Base-by-base conservation (phyloP, 1,140 invertebrate species). In the Sweltsa coloradensis region DNA sequence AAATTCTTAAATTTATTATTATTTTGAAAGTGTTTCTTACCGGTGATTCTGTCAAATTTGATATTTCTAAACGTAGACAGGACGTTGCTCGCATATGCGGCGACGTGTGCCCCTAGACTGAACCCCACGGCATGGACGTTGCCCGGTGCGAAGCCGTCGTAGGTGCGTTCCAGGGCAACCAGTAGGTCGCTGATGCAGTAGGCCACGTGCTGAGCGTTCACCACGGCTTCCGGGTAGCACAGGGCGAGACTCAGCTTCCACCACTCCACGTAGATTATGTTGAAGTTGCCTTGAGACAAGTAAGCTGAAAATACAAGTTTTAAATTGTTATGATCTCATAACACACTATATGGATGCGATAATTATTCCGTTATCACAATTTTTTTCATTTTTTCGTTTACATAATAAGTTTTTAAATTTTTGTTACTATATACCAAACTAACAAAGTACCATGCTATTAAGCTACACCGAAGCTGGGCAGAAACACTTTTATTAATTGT, bases 71-170 rank as follows among this genome's bases (percentile, higher is more conserved):
- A n/a, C 0, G 14, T 22, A 5, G 51, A 56, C 3, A 81, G 54
- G 27, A 58, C 57, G 41, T 70, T 67, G 3, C 76, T 73, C 5
- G 76, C 53, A 52, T 69, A 78, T 37, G 74, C 76, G 0, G 76
- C 68, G 3, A 79, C 58, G 54, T 85, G 82, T 0, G 80, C 79
- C 3, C 82, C 82, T 11, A 85, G 65, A 1, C 79, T 83, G 60
- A 85, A 81, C 0, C 83, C 83, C 2, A 85, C 78, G 58, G 81
- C 85, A 1, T 76, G 81, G 5, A 80, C 73, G 13, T 63, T 59
- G n/a, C 71, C 62, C 1, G 78, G 71, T n/a, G 69, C 64, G 22
- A 84, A 60, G 0, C 81, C 81, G 1, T 72, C 67, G 18, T 65
- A 63, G 7, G 78, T 65, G 6, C 53, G 45, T 22, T 56, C 45